phyloP scores from a whole-genome alignment of 2,888 invertebrate genomes.

The Zele albiditarsus region DNA sequence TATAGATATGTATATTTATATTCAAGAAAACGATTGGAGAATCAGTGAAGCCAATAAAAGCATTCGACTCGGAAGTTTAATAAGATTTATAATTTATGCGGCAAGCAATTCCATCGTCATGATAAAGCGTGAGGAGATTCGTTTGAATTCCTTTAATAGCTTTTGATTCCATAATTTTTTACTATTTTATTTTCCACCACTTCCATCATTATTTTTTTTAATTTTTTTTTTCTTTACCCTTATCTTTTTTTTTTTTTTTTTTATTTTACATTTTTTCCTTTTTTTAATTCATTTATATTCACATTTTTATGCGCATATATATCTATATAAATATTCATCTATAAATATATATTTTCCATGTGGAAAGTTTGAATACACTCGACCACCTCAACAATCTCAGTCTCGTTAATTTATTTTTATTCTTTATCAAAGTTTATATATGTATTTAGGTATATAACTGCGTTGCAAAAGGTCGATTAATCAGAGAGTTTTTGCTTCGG shows the following conservation, averaged over 20 bases:
- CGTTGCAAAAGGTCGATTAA: constrained; percentile 9
- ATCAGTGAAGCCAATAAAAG: constrained; percentile 20
- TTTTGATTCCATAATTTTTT: constrained; percentile 25
- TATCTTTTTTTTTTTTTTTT: background rate
- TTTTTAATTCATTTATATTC: background rate
- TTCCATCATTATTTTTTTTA: constrained; percentile 1
- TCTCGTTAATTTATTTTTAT: constrained; percentile 4
- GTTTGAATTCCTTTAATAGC: constrained; percentile 25
- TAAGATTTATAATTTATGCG: constrained; percentile 40
- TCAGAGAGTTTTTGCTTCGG: constrained; percentile 1
- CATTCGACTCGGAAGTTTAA: constrained; percentile 35
- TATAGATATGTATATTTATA: constrained; percentile 16
- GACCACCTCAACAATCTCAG: background rate
- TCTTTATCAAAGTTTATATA: background rate
- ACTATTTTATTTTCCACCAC: background rate
- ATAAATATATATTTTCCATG: background rate
- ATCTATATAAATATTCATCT: constrained; percentile 6
- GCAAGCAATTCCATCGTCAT: constrained; percentile 12
- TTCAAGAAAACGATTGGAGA: constrained; percentile 22
- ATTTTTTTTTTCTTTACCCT: background rate
- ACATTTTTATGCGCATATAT: background rate
- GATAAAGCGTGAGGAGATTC: background rate
- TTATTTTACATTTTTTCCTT: no score
- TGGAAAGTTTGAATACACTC: background rate
- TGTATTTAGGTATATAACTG: background rate